phyloP scores from a whole-genome alignment of 2,888 invertebrate species.

The Danaus chrysippus region DNA sequence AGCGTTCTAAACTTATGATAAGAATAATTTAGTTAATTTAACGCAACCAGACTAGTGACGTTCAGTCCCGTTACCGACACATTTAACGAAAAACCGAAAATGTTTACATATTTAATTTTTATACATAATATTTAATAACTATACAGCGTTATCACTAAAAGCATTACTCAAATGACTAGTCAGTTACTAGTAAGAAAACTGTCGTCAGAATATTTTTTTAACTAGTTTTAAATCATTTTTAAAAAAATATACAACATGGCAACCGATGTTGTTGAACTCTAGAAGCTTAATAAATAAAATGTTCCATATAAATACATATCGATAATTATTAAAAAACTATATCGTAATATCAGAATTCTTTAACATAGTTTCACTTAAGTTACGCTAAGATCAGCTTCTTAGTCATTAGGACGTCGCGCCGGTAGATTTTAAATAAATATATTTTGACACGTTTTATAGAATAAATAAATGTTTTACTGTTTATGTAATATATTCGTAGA shows the following conservation, averaged over 20 bases:
- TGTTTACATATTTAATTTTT: slow-evolving; percentile 1
- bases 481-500: no score
- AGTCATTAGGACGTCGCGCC: no score
- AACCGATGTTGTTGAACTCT: not conserved
- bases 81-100: not conserved
- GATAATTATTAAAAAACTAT: no score
- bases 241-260: slow-evolving; percentile 10
- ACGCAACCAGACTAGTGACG: slow-evolving; percentile 26
- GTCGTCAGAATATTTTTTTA: slow-evolving; percentile 11
- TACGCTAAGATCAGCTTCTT: no score
- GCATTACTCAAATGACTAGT: slow-evolving; percentile 19
- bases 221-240: not conserved
- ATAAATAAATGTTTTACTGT: no score
- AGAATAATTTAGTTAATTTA: slow-evolving; percentile 8
- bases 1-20: slow-evolving; percentile 13
- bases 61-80: slow-evolving; percentile 18
- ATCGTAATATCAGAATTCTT: no score
- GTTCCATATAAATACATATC: no score
- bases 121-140: not conserved
- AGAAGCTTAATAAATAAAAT: no score
- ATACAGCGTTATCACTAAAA: not conserved
- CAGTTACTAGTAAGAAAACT: slow-evolving; percentile 12
- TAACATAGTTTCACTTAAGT: no score
- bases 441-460: no score
- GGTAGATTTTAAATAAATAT: no score